Evolutionary conservation across 2,113 vertebrate genomes (phyloP).

Genomic region (Steatornis caripensis): DNA sequence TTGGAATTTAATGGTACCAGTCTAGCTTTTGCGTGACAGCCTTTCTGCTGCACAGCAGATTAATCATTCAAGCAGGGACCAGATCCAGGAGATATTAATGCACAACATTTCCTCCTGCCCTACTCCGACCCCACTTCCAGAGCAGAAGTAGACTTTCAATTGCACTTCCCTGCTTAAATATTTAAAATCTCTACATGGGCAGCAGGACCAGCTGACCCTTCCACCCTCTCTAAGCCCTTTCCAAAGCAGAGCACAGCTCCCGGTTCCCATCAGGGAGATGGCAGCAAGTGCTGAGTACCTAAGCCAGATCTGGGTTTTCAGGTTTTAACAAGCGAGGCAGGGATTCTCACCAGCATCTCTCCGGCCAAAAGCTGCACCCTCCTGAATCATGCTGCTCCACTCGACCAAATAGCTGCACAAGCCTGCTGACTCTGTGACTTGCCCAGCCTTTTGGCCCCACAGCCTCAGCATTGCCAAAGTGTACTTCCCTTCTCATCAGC

Average conservation of each 20-base stretch:
- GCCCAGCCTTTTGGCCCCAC: neutral
- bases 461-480: neutral
- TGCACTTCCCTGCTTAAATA: neutral
- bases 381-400: neutral
- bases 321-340: fast-evolving
- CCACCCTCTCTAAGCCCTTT: neutral
- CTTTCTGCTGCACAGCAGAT: neutral
- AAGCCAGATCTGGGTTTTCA: neutral
- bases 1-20: neutral
- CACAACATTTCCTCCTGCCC: neutral
- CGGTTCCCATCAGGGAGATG: neutral
- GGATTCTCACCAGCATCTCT: neutral
- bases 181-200: neutral
- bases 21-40: neutral
- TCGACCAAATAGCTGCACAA: fast-evolving
- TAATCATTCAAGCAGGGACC: neutral
- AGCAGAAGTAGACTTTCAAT: neutral
- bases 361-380: neutral
- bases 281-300: neutral
- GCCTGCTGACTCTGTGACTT: neutral
- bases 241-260: neutral
- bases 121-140: neutral
- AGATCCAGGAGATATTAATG: neutral
- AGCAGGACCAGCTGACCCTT: neutral
- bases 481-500: neutral